Conservation (phyloP, 2,113 vertebrate species). For the Otis tarda region DNA sequence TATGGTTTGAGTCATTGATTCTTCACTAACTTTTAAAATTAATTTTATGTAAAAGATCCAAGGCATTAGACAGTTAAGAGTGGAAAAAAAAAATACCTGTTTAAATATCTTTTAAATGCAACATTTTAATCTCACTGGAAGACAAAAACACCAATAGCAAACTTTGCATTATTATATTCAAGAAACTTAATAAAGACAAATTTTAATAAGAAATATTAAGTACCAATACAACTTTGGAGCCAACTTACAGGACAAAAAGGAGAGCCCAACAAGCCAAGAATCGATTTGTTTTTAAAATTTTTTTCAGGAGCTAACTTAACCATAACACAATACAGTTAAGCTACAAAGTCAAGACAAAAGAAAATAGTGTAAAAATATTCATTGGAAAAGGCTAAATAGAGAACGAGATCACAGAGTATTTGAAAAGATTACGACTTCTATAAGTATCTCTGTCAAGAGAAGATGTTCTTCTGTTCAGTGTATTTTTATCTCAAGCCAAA, state of each 20-base stretch:
- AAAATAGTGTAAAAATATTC: not conserved
- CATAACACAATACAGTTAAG: not conserved
- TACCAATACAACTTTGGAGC: not conserved
- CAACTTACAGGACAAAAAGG: not conserved
- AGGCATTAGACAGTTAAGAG: not conserved
- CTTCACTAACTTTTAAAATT: not conserved
- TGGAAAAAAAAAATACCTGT: not conserved
- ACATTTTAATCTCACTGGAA: not conserved
- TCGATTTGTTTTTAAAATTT: not conserved
- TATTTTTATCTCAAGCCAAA: slow-evolving; percentile 65
- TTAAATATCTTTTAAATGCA: not conserved
- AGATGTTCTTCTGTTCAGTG: slow-evolving; percentile 54
- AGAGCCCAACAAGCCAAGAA: not conserved
- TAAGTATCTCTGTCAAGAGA: slow-evolving; percentile 55
- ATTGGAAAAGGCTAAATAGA: not conserved
- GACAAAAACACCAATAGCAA: not conserved
- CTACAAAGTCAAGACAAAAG: not conserved
- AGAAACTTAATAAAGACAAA: not conserved
- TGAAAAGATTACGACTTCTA: slow-evolving; percentile 29
- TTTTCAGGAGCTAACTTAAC: not conserved
- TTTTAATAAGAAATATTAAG: not conserved
- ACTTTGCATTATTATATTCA: not conserved
- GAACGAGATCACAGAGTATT: not conserved
- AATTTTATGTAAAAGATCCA: not conserved
- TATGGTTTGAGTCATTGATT: not conserved